phyloP scores from a whole-genome alignment of 2,113 vertebrate species.

The Grallaria varia region DNA sequence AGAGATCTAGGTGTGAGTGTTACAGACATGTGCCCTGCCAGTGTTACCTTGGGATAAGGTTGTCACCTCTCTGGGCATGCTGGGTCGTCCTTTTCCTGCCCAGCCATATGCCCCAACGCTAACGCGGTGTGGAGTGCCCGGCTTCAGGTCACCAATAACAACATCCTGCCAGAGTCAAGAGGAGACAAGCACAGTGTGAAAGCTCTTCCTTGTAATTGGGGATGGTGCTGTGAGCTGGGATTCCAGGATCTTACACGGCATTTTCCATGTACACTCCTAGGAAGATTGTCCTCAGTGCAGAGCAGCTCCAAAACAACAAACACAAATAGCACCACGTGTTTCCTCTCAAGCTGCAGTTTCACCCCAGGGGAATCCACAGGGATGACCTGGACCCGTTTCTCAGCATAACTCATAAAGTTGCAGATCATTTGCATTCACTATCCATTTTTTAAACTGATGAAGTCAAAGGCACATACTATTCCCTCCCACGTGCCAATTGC shows the following conservation, averaged over 20 bases:
- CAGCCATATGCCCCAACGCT: slow-evolving; percentile 85
- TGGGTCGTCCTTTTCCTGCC: slow-evolving; percentile 86
- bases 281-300: background rate
- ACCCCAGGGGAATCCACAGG: background rate
- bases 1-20: background rate
- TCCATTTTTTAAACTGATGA: background rate
- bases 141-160: slow-evolving; percentile 80
- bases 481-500: background rate
- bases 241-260: background rate
- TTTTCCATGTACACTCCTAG: background rate
- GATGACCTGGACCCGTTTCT: background rate
- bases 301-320: background rate
- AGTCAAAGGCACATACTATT: background rate
- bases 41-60: slow-evolving; percentile 85
- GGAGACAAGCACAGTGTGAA: background rate
- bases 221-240: background rate
- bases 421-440: background rate
- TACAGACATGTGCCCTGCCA: background rate
- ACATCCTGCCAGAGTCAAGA: slow-evolving; percentile 79
- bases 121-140: slow-evolving; percentile 83
- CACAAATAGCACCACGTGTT: background rate
- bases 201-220: background rate
- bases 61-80: slow-evolving; percentile 82
- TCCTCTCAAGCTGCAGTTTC: background rate
- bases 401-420: background rate